Percentiles rank a stretch among this genome's conserved stretches.
These are phyloP conservation scores for Myioborus miniatus DNA, from an alignment of 2,797 vertebrate genomes.

Conservation along the genomic window DNA sequence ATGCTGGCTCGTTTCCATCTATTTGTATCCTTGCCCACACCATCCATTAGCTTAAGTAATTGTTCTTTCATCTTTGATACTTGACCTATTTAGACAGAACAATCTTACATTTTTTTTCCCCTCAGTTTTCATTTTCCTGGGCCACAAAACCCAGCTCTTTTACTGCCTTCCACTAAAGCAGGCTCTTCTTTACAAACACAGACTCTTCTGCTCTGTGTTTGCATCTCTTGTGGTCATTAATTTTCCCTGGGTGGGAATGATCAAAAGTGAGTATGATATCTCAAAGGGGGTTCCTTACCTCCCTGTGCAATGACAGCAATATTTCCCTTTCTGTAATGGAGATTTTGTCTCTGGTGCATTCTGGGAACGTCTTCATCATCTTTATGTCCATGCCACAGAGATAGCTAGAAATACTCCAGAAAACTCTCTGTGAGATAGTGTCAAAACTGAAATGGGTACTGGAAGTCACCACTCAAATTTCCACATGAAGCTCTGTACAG, in stretches of 20 bases:
- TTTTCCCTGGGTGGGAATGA: neutral
- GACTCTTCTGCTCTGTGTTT: neutral
- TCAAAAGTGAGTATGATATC: neutral
- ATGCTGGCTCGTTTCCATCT: neutral
- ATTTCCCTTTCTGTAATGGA: neutral
- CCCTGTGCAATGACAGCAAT: neutral
- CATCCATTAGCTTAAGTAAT: neutral
- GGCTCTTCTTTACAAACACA: no score
- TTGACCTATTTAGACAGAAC: neutral
- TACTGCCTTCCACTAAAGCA: neutral
- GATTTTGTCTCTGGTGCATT: neutral
- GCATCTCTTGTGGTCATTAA: neutral
- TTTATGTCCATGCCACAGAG: neutral
- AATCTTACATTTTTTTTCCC: fast-evolving
- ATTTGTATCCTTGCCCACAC: neutral
- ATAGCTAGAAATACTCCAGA: neutral
- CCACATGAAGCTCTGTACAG: neutral
- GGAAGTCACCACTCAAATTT: neutral
- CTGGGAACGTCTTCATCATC: neutral
- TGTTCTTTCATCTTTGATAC: neutral
- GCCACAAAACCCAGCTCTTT: neutral
- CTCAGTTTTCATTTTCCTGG: neutral
- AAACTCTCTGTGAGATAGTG: neutral
- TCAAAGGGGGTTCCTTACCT: neutral
- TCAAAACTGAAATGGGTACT: neutral